Evolutionary conservation across 1,140 invertebrate species (phyloP).

Genomic region (Holcopasites calliopsidis): DNA sequence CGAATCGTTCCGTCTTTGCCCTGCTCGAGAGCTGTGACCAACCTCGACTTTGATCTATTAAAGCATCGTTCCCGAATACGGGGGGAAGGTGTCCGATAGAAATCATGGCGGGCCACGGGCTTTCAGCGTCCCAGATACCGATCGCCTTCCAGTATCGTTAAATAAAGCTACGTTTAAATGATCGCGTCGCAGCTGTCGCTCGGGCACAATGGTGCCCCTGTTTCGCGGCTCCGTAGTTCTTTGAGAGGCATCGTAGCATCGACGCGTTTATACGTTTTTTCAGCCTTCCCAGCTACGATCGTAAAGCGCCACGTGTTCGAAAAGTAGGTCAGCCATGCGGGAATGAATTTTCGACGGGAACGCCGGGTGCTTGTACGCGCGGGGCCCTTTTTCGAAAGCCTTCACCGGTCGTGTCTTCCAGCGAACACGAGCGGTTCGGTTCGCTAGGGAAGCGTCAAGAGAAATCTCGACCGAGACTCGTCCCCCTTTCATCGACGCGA

Average conservation of each 20-base stretch:
- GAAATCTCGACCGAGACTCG: no score
- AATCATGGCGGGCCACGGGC: neutral
- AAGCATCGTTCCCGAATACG: no score
- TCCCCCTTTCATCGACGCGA: no score
- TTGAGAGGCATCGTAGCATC: slow-evolving; percentile 51
- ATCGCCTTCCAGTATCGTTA: slow-evolving; percentile 2
- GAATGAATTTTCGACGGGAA: neutral
- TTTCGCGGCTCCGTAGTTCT: slow-evolving; percentile 44
- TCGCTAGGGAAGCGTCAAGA: no score
- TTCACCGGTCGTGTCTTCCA: no score
- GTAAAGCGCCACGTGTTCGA: slow-evolving; percentile 47
- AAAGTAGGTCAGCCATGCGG: slow-evolving; percentile 39
- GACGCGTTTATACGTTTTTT: slow-evolving; percentile 50
- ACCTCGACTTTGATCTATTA: no score
- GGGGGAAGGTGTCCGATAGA: neutral
- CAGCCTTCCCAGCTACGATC: slow-evolving; percentile 27
- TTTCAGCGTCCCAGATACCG: no score
- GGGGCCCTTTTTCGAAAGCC: neutral
- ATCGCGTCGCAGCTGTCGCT: slow-evolving; percentile 51
- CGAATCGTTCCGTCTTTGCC: no score
- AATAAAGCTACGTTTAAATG: slow-evolving; percentile 42
- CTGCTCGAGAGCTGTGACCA: no score
- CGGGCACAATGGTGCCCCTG: slow-evolving; percentile 57
- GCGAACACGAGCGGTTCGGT: no score
- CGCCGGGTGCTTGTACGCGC: neutral